Evolutionary conservation across 2,797 vertebrate species (phyloP).

Genomic region (Sebastes cheni): DNA sequence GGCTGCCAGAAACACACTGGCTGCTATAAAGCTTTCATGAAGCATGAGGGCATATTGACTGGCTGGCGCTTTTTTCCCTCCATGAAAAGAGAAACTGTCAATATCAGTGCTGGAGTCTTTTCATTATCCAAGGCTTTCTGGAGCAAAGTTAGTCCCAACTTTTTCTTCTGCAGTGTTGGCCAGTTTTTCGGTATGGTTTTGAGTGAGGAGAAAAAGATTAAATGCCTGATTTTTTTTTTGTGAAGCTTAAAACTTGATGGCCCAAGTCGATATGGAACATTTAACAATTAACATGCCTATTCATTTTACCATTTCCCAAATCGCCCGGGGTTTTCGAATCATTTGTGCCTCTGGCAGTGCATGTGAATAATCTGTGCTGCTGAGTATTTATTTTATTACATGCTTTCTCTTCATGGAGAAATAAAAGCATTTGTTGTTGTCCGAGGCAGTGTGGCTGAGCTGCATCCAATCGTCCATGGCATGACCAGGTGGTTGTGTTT

Average conservation of each 20-base stretch:
- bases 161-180: slow-evolving; percentile 1
- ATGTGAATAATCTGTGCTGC: slow-evolving; percentile 30
- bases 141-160: slow-evolving; percentile 49
- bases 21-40: slow-evolving; percentile 64
- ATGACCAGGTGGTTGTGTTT: slow-evolving; percentile 77
- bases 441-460: slow-evolving; percentile 51
- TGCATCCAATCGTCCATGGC: slow-evolving; percentile 73
- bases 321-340: slow-evolving; percentile 13
- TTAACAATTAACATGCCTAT: slow-evolving; percentile 21
- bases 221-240: neutral
- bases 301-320: slow-evolving; percentile 35
- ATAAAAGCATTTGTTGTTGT: slow-evolving; percentile 66
- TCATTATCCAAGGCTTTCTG: slow-evolving; percentile 56
- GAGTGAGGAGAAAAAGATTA: neutral
- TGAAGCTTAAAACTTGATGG: slow-evolving; percentile 17
- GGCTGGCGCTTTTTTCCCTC: slow-evolving; percentile 21
- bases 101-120: slow-evolving; percentile 60
- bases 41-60: slow-evolving; percentile 63
- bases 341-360: slow-evolving; percentile 10
- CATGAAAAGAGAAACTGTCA: slow-evolving; percentile 59
- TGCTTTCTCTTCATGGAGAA: slow-evolving; percentile 28
- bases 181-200: neutral
- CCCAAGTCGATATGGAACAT: slow-evolving; percentile 25
- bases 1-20: slow-evolving; percentile 43
- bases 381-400: slow-evolving; percentile 45